Conservation (phyloP, 2,888 invertebrate genomes). For the Caenorhabditis wallacei region DNA sequence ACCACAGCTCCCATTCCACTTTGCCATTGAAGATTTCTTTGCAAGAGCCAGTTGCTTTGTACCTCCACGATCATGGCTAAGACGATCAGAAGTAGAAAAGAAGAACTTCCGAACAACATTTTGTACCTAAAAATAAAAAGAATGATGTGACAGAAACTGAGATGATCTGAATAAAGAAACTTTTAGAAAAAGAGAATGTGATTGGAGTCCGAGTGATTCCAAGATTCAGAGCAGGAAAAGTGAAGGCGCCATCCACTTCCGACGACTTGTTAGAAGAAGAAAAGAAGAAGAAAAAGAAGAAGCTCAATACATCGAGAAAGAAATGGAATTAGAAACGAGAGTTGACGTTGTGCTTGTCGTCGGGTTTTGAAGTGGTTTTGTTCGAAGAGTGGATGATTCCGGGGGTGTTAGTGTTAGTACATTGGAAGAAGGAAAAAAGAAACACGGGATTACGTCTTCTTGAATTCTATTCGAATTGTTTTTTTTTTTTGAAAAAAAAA, state of each 20-base stretch:
- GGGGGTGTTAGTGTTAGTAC: constrained; percentile 44
- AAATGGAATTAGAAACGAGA: constrained; percentile 59
- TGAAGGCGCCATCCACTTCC: constrained; percentile 36
- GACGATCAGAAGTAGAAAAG: not conserved
- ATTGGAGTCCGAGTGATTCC: constrained; percentile 3
- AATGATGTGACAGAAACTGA: not conserved
- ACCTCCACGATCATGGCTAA: not conserved
- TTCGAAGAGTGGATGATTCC: constrained; percentile 30
- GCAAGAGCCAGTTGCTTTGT: constrained; percentile 39
- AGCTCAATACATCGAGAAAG: constrained; percentile 24
- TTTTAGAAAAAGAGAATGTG: not conserved
- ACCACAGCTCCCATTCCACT: constrained; percentile 23
- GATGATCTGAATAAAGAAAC: constrained; percentile 26
- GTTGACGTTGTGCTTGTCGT: constrained; percentile 43
- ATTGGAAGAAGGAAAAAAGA: constrained; percentile 1
- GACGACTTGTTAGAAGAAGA: constrained; percentile 49
- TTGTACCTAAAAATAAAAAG: constrained; percentile 28
- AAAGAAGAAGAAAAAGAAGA: constrained; percentile 38
- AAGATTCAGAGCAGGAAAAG: constrained; percentile 6
- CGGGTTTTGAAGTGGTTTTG: constrained; percentile 45
- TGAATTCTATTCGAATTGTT: constrained; percentile 6
- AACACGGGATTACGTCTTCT: constrained; percentile 20
- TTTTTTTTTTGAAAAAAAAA: not conserved
- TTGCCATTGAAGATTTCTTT: constrained; percentile 34
- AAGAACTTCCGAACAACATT: constrained; percentile 17